Conservation (phyloP, 2,888 invertebrate species). For the Thymelicus sylvestris region DNA sequence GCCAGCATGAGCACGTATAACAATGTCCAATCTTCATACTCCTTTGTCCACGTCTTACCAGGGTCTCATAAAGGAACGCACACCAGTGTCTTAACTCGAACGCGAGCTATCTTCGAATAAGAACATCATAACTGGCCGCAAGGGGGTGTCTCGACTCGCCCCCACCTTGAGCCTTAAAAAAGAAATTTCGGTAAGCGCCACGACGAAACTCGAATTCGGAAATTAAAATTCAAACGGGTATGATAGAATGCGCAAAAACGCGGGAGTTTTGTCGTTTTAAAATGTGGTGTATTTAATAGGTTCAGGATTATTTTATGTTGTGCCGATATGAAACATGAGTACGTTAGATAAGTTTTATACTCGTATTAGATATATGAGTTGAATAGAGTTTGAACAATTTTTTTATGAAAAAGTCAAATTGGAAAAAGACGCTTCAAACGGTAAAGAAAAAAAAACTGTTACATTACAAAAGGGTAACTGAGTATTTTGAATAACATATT, state of each 20-base stretch:
- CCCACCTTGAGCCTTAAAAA: slow-evolving; percentile 33
- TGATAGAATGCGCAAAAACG: slow-evolving; percentile 3
- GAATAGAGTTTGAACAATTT: too few species aligned
- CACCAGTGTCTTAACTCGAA: slow-evolving; percentile 74
- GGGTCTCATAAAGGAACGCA: slow-evolving; percentile 66
- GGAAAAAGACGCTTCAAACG: too few species aligned
- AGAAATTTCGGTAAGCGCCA: slow-evolving; percentile 32
- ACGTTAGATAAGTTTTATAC: too few species aligned
- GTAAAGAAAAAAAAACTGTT: too few species aligned
- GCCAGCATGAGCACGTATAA: slow-evolving; percentile 27
- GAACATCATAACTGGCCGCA: slow-evolving; percentile 32
- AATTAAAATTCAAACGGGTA: slow-evolving; percentile 34
- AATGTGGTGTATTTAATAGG: not conserved
- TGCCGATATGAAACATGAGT: too few species aligned
- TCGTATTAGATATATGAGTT: too few species aligned
- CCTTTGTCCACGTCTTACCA: slow-evolving; percentile 44
- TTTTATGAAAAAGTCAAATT: too few species aligned
- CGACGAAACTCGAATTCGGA: slow-evolving; percentile 34
- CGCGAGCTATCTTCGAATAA: slow-evolving; percentile 51
- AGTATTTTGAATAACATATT: too few species aligned
- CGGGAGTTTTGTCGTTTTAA: slow-evolving; percentile 21
- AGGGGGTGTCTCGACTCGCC: slow-evolving; percentile 21
- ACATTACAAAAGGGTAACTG: too few species aligned
- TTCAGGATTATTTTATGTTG: not conserved
- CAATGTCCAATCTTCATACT: slow-evolving; percentile 33